phyloP scores from a whole-genome alignment of 2,888 invertebrate genomes.

The Tribolium freemani region DNA sequence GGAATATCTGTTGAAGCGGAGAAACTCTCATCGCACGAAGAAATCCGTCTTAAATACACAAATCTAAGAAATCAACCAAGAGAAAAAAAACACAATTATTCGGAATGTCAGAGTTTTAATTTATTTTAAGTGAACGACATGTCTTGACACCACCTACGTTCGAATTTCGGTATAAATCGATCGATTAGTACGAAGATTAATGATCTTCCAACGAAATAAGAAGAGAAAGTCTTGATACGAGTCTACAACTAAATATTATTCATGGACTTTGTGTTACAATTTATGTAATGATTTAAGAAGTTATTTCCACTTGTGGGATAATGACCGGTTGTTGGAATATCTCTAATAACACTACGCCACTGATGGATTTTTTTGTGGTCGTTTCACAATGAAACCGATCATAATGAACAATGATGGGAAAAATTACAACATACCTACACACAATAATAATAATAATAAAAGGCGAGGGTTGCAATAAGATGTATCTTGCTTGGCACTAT shows the following conservation, averaged over 20 bases:
- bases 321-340: conserved; percentile 10
- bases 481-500: not conserved
- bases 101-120: not conserved
- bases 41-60: not conserved
- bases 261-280: conserved; percentile 24
- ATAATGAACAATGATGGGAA: conserved; percentile 20
- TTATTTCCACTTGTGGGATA: conserved; percentile 26
- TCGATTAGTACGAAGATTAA: not conserved
- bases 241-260: conserved; percentile 20
- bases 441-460: not conserved
- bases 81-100: not conserved
- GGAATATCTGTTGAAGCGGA: not conserved
- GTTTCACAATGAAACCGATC: not conserved
- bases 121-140: not conserved
- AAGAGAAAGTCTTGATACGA: not conserved
- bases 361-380: not conserved
- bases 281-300: conserved; percentile 28
- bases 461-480: not conserved
- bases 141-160: not conserved
- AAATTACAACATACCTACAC: not conserved
- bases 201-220: not conserved
- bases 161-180: not conserved
- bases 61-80: too few relatives aligned
- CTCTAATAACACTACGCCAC: conserved; percentile 22
- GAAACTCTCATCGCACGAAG: not conserved